These are phyloP conservation scores for Cololabis saira DNA, from an alignment of 2,113 vertebrate species.

Conservation along the genomic window DNA sequence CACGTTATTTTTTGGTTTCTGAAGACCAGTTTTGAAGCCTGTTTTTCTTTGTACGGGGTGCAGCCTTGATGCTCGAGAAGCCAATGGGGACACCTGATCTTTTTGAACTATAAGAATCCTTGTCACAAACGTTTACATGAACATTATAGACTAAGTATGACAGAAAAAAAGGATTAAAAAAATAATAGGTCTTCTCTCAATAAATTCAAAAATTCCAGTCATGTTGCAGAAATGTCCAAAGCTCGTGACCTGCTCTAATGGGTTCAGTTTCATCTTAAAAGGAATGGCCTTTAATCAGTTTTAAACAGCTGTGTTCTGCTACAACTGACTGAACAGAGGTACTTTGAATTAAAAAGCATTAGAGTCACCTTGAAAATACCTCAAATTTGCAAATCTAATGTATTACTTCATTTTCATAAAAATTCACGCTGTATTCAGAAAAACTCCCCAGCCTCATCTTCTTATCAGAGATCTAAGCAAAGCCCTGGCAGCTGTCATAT, in stretches of 20 bases:
- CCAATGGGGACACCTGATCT: too few species aligned
- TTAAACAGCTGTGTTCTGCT: background rate
- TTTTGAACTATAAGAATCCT: too few species aligned
- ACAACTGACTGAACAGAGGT: background rate
- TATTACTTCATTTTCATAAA: background rate
- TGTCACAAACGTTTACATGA: too few species aligned
- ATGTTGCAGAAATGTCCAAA: background rate
- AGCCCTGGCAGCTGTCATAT: slow-evolving; percentile 33
- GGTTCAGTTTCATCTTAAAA: background rate
- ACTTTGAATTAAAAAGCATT: background rate
- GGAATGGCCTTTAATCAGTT: background rate
- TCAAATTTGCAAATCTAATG: too few species aligned
- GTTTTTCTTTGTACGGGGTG: too few species aligned
- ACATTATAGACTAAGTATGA: too few species aligned
- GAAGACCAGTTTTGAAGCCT: too few species aligned
- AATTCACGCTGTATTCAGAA: background rate
- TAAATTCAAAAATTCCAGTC: too few species aligned
- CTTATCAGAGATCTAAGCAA: slow-evolving; percentile 15
- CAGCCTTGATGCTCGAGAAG: too few species aligned
- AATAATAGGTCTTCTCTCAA: too few species aligned
- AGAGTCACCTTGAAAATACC: background rate
- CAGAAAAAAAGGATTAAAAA: too few species aligned
- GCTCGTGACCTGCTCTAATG: background rate
- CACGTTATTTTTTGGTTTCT: too few species aligned
- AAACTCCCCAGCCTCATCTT: background rate